phyloP scores from a whole-genome alignment of 2,888 invertebrate genomes.

The Meliscaeva auricollis region DNA sequence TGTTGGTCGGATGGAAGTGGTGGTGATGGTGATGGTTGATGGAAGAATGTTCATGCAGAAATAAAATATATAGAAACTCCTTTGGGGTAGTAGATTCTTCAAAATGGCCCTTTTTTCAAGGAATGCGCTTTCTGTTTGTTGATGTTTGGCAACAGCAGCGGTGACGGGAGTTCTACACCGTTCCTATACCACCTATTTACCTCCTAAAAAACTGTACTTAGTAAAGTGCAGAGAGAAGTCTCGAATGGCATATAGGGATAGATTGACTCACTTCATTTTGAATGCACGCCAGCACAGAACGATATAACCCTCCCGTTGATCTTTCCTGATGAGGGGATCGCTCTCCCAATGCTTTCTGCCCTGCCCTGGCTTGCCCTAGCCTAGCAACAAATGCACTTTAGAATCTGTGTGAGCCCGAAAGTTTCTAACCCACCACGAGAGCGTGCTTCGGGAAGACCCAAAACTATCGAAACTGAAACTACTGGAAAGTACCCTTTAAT shows the following conservation, averaged over 20 bases:
- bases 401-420: slow-evolving; percentile 54
- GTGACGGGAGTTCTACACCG: neutral
- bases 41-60: slow-evolving; percentile 36
- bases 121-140: slow-evolving; percentile 46
- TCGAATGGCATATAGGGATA: slow-evolving; percentile 47
- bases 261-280: slow-evolving; percentile 66
- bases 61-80: slow-evolving; percentile 49
- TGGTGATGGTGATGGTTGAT: too few relatives aligned
- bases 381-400: slow-evolving; percentile 44
- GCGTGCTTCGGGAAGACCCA: slow-evolving; percentile 61
- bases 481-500: slow-evolving; percentile 72
- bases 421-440: slow-evolving; percentile 47
- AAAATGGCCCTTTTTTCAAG: slow-evolving; percentile 57
- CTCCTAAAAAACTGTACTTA: slow-evolving; percentile 18
- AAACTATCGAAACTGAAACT: slow-evolving; percentile 64
- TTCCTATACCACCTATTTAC: neutral
- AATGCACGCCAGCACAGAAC: slow-evolving; percentile 40
- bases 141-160: slow-evolving; percentile 36
- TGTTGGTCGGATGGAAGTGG: too few relatives aligned
- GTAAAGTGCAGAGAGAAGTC: neutral
- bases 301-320: slow-evolving; percentile 1
- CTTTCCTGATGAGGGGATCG: neutral
- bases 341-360: neutral
- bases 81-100: slow-evolving; percentile 51
- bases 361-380: neutral